Conservation (phyloP, 1,140 invertebrate genomes). For the Drosophila repletoides region DNA sequence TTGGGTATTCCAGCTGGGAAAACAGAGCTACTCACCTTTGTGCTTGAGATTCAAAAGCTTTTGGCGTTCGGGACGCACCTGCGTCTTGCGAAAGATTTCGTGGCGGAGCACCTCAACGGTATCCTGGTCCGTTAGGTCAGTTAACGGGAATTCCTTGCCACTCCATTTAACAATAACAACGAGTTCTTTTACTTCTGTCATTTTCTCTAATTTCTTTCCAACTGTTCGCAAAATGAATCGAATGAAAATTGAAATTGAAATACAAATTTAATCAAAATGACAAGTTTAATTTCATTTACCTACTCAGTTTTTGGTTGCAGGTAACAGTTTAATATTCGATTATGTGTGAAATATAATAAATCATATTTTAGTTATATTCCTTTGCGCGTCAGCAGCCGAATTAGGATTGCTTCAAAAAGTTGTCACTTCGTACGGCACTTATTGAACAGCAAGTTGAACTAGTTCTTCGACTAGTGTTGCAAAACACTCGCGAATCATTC, state of each 20-base stretch:
- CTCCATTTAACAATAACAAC: constrained; percentile 94
- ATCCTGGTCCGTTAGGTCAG: constrained; percentile 86
- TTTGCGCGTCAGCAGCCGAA: constrained; percentile 22
- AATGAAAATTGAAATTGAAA: background rate
- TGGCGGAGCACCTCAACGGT: constrained; percentile 90
- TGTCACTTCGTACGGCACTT: background rate
- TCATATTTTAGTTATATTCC: constrained; percentile 13
- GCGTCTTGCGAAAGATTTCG: constrained; percentile 78
- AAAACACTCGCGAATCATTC: background rate
- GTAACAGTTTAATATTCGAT: constrained; percentile 1
- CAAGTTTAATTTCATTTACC: background rate
- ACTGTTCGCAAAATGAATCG: too few relatives aligned
- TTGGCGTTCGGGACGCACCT: constrained; percentile 90
- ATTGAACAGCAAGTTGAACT: background rate
- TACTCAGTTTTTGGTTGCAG: constrained; percentile 15
- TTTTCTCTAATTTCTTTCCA: too few relatives aligned
- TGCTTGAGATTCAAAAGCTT: constrained; percentile 96
- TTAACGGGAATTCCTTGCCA: constrained; percentile 83
- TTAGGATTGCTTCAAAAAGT: constrained; percentile 8
- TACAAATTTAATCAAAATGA: background rate
- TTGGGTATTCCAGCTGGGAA: too few relatives aligned
- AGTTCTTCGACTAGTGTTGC: background rate
- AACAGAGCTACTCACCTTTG: constrained; percentile 89
- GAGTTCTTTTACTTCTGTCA: constrained; percentile 62
- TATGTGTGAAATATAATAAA: background rate